Base-by-base conservation (phyloP, 1,140 invertebrate genomes). In the Matsumurasca onukii region DNA sequence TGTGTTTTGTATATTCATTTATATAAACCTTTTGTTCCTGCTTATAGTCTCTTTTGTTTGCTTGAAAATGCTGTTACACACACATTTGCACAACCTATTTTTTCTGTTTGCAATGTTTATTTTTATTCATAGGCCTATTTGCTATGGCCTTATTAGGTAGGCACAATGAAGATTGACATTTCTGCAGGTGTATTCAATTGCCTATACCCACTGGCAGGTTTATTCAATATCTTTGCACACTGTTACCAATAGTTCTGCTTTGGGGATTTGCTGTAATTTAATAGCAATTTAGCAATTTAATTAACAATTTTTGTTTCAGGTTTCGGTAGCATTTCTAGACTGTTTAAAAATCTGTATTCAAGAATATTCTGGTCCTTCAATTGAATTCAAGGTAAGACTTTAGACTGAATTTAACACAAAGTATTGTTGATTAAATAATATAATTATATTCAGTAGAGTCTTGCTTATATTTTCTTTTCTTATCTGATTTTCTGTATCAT, bases 271-370 rank as follows among this genome's bases (percentile, higher is more conserved):
- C 34, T 45, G 34, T 17, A 45, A 9, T 12, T 12, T 17, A 12
- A 17, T 45, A 9, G 17, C 34, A 45, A 17, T 45, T 12, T 45
- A 12, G 34, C 9, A 12, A 12, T 17, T 45, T 12, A 20, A 22
- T 22, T 9, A 22, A 24, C 15, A 52, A 15, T 52, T 12, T n/a
- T 5, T 52, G 15, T 59, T 59, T 29, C 25, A 59, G 55, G 55
- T 59, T 25, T 59, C 55, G 1, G 25, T 59, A 22, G 55, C 25
- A 5, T 27, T 59, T 13, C 25, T 59, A 59, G 55, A 59, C 13
- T 59, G 55, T 27, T 3, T 59, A 12, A 22, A 59, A 59, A 12
- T 27, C 9, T 59, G 55, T 24, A 59, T 59, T 22, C 3, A 1
- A 5, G 22, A 59, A 9, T 59, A 59, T 27, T 24, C 55, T 5